phyloP scores from a whole-genome alignment of 2,888 invertebrate genomes.

The Lasioglossum oenotherae region DNA sequence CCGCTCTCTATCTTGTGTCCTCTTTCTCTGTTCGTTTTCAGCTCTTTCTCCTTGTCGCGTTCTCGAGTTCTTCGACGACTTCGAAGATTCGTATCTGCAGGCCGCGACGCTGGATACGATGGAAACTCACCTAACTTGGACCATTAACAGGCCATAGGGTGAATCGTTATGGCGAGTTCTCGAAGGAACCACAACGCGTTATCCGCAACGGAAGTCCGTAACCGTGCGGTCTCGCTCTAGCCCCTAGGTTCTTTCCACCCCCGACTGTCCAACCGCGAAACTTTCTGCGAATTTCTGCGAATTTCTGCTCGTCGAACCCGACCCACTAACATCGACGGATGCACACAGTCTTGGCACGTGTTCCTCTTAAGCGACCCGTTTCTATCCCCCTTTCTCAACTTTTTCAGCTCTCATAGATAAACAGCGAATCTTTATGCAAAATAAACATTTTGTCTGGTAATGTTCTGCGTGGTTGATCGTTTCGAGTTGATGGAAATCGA shows the following conservation, averaged over 20 bases:
- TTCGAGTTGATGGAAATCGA: neutral
- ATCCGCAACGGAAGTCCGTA: constrained; percentile 63
- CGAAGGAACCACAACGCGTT: constrained; percentile 61
- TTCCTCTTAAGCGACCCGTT: constrained; percentile 14
- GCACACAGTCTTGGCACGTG: constrained; percentile 56
- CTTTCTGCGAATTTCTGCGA: constrained; percentile 48
- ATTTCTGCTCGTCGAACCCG: constrained; percentile 30
- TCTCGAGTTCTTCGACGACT: constrained; percentile 64
- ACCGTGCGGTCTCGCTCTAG: constrained; percentile 8
- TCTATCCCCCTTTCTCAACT: neutral
- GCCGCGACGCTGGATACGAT: constrained; percentile 51
- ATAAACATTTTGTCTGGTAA: too few species aligned
- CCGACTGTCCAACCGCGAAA: constrained; percentile 13
- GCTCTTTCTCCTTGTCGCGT: neutral
- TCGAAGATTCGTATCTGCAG: constrained; percentile 65
- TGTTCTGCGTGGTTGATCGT: neutral
- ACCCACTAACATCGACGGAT: constrained; percentile 65
- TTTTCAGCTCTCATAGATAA: too few species aligned
- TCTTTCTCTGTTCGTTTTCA: neutral
- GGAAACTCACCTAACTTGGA: constrained; percentile 70
- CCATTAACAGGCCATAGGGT: constrained; percentile 71
- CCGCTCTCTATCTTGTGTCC: neutral
- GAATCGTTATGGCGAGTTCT: constrained; percentile 70
- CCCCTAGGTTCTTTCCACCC: constrained; percentile 22
- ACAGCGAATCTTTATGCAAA: too few species aligned